A percentile compares a stretch with the other conserved stretches of the same genome.
Evolutionary conservation across 92 coral and sea anemone genomes (phyloP).

Genomic region (Pocillopora grandis): DNA sequence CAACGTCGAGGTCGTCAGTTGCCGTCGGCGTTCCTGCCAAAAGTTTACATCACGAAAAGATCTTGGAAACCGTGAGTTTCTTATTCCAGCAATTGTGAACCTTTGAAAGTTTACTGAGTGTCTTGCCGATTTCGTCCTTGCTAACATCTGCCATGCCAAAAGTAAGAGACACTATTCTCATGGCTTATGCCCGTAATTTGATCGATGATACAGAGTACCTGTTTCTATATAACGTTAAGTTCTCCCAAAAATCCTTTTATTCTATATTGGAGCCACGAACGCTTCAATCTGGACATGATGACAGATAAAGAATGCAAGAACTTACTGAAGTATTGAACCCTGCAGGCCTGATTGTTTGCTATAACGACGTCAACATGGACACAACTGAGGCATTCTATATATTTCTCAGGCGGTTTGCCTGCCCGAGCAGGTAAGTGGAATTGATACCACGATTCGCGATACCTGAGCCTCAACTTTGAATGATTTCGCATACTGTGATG

Average conservation of each 20-base stretch:
- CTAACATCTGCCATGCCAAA: constrained; percentile 31
- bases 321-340: constrained; percentile 42
- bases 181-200: constrained; percentile 25
- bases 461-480: constrained; percentile 69
- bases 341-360: constrained; percentile 44
- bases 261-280: constrained; percentile 34
- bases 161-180: constrained; percentile 32
- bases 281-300: constrained; percentile 48
- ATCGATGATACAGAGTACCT: constrained; percentile 36
- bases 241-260: constrained; percentile 47
- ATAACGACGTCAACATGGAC: constrained; percentile 53
- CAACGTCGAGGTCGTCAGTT: too few relatives aligned
- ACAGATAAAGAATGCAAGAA: constrained; percentile 55
- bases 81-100: too few relatives aligned
- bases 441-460: constrained; percentile 55
- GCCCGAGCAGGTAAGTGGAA: constrained; percentile 66
- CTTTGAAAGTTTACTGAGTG: too few relatives aligned
- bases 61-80: too few relatives aligned
- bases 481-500: constrained; percentile 61
- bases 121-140: too few relatives aligned
- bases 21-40: too few relatives aligned
- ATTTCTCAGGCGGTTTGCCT: constrained; percentile 59
- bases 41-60: too few relatives aligned
- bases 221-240: constrained; percentile 32
- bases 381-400: constrained; percentile 45